Evolutionary conservation across 2,113 vertebrate genomes (phyloP).

Genomic region (Nematolebias whitei): DNA sequence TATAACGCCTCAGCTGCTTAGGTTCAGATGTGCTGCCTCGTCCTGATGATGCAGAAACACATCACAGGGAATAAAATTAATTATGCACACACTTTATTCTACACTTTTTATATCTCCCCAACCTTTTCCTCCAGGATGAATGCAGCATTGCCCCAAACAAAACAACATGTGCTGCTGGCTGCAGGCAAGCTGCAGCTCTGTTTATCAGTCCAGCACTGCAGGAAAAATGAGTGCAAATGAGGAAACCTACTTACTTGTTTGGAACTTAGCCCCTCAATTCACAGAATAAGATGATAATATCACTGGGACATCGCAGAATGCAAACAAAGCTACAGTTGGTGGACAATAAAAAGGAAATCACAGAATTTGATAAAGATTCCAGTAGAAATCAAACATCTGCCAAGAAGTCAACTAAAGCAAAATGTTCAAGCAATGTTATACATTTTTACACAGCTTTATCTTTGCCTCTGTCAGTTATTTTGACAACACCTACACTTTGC

Average conservation of each 20-base stretch:
- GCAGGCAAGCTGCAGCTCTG: conserved; percentile 47
- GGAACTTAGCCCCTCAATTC: neutral
- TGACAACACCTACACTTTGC: no score
- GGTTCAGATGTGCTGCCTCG: conserved; percentile 2
- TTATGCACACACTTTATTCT: conserved; percentile 30
- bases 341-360: neutral
- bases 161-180: conserved; percentile 62
- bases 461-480: no score
- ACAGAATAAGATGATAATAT: no score
- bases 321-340: neutral
- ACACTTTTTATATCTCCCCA: conserved; percentile 4
- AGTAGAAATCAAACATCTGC: neutral
- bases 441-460: no score
- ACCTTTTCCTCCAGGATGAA: conserved; percentile 29
- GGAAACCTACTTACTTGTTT: neutral
- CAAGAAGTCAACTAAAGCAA: neutral
- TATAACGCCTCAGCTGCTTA: neutral
- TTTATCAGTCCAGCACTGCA: conserved; percentile 17
- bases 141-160: conserved; percentile 17
- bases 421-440: neutral
- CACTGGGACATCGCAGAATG: neutral
- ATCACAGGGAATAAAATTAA: conserved; percentile 20
- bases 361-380: neutral
- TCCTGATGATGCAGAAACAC: conserved; percentile 3
- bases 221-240: neutral